These are phyloP conservation scores for Bubalus kerabau DNA, from an alignment of 2,113 vertebrate species.

Conservation along the genomic window DNA sequence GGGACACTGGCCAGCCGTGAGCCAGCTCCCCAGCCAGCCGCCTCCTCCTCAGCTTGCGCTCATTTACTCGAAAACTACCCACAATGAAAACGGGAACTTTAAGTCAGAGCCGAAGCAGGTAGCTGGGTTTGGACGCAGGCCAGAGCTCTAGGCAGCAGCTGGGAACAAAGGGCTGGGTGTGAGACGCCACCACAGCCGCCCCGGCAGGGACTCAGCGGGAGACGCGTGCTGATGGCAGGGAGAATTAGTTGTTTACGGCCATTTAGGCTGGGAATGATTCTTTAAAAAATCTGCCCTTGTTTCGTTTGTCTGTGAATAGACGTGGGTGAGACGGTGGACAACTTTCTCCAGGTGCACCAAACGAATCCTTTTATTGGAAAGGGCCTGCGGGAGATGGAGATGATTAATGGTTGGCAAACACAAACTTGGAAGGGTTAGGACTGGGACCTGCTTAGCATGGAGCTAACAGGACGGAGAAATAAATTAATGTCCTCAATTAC, in stretches of 20 bases:
- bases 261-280: not conserved
- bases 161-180: accelerated
- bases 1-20: accelerated
- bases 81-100: accelerated
- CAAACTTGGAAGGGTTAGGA: not conserved
- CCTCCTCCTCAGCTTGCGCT: too few relatives aligned
- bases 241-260: not conserved
- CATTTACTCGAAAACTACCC: not conserved
- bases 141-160: not conserved
- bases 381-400: not conserved
- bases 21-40: not conserved
- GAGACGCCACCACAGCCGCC: accelerated
- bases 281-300: not conserved
- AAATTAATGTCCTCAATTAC: conserved; percentile 7
- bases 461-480: not conserved
- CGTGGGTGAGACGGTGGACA: not conserved
- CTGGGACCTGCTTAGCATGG: not conserved
- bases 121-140: not conserved
- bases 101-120: not conserved
- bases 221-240: not conserved
- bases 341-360: accelerated
- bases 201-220: accelerated
- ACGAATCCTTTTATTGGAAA: accelerated
- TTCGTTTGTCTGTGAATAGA: not conserved
- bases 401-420: not conserved